Evolutionary conservation across 2,113 vertebrate genomes (phyloP).

Genomic region (Lophura nycthemera): DNA sequence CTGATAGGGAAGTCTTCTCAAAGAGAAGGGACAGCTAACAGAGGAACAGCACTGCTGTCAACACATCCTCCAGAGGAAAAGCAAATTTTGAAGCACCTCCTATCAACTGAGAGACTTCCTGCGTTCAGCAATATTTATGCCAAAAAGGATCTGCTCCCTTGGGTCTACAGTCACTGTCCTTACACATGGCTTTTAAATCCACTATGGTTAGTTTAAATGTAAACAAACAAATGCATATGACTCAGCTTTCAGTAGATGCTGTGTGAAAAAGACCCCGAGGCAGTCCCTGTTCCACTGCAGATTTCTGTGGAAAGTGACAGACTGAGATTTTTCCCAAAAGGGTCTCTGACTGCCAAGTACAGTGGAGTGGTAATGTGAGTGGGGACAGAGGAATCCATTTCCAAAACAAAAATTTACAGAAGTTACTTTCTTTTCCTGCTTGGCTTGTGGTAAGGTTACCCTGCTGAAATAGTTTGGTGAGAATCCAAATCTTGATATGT

Average conservation of each 20-base stretch:
- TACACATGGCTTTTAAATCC: neutral
- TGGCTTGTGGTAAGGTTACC: neutral
- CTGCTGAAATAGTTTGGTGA: neutral
- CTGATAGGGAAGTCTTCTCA: neutral
- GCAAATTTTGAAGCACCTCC: neutral
- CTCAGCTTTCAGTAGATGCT: neutral
- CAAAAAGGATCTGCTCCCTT: neutral
- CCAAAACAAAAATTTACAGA: neutral
- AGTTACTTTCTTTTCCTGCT: neutral
- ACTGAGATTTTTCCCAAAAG: neutral
- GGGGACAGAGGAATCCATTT: neutral
- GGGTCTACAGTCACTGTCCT: neutral
- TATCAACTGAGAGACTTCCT: neutral
- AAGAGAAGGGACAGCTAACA: fast-evolving
- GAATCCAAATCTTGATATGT: neutral
- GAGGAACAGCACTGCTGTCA: neutral
- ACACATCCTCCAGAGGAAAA: neutral
- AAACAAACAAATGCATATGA: neutral
- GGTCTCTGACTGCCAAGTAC: neutral
- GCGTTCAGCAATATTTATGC: neutral
- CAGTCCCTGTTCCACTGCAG: neutral
- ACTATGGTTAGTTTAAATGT: neutral
- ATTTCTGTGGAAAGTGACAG: neutral
- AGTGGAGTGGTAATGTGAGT: neutral
- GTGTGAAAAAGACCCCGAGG: neutral